These are phyloP conservation scores for Ips nitidus DNA, from an alignment of 1,140 invertebrate species.

Conservation along the genomic window DNA sequence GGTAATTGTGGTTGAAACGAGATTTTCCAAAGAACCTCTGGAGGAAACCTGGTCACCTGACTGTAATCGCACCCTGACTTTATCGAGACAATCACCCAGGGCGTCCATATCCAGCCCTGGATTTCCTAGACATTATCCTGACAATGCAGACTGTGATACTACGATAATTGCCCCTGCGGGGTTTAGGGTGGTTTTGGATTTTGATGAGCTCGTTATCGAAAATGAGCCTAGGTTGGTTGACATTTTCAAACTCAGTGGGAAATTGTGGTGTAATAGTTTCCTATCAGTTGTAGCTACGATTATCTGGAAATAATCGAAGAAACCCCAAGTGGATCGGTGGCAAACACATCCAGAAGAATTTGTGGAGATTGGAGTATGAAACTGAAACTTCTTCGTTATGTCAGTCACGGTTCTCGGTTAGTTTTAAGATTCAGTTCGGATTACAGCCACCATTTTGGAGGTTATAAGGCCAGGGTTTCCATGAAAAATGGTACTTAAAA, in stretches of 20 bases:
- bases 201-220: conserved; percentile 70
- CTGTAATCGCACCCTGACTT: conserved; percentile 65
- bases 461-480: conserved; percentile 67
- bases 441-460: conserved; percentile 69
- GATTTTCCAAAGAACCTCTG: conserved; percentile 43
- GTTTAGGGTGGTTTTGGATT: conserved; percentile 63
- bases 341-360: conserved; percentile 51
- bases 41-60: conserved; percentile 51
- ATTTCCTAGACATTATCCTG: conserved; percentile 70
- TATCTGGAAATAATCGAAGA: conserved; percentile 64
- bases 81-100: conserved; percentile 60
- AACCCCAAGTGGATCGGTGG: conserved; percentile 30
- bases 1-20: background rate
- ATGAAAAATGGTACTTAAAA: conserved; percentile 65
- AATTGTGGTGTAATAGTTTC: background rate
- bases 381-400: conserved; percentile 69
- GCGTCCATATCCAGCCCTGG: conserved; percentile 65
- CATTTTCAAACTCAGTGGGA: background rate
- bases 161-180: conserved; percentile 61
- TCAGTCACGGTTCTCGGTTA: conserved; percentile 57
- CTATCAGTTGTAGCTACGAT: conserved; percentile 69
- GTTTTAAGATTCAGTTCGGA: conserved; percentile 69
- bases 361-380: conserved; percentile 76
- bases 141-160: conserved; percentile 66
- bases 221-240: conserved; percentile 67